Base-by-base conservation (phyloP, 2,888 invertebrate species). In the Metalampra italica region DNA sequence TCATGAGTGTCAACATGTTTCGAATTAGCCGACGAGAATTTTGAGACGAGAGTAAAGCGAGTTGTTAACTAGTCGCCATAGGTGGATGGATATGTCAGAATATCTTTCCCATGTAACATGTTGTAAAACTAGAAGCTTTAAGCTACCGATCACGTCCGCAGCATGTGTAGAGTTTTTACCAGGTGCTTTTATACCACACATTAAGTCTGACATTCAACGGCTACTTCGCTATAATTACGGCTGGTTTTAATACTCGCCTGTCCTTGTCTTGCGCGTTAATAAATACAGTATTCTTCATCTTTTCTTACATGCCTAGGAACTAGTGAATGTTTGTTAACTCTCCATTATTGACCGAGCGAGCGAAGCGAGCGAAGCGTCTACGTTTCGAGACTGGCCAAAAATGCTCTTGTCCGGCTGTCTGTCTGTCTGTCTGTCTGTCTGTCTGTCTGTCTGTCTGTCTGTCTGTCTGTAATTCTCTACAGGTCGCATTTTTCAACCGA, bases 141-240 rank as follows among this genome's bases (percentile, higher is more conserved):
- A 22, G 22, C 11, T n/a, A 36, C 36, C 9, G 36, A 36, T 36
- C 36, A 39, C 15, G 39, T 39, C 46, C 44, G n/a, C 45, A 38
- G 38, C 64, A 67, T 62, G 64, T 67, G 65, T 55, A 49, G 46
- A 60, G 54, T 72, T 82, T 82, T 81, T 80, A 66, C 64, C 64
- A 50, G 51, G 49, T 56, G 54, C 57, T 55, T 71, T 68, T 71
- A 69, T 68, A 67, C 59, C 58, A 51, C 62, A 69, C 67, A 71
- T 78, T 71, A 68, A 63, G 66, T 68, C 65, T 79, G 82, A 76
- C 81, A 86, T 85, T 82, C 71, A 82, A 79, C 77, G 70, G 66
- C 62, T 69, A 66, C 65, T 70, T 63, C 59, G 60, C 64, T 61
- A 62, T 78, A 78, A 82, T 82, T 81, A 71, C 60, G 57, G 57